Conservation (phyloP, 2,888 invertebrate species). For the Hemistola chrysoprasaria region DNA sequence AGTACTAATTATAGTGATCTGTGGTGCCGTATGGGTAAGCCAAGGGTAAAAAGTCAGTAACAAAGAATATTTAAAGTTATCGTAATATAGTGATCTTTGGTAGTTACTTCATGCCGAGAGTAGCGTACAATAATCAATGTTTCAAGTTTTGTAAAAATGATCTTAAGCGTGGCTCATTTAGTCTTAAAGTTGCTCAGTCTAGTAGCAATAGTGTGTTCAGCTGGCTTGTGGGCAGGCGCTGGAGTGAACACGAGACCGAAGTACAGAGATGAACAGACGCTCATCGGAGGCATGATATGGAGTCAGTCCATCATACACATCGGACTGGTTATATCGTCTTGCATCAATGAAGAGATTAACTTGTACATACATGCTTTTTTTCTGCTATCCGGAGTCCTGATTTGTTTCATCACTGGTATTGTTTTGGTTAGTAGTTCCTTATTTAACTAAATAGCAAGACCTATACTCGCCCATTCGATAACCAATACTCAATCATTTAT, state of each 20-base stretch:
- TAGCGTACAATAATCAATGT: too few species aligned
- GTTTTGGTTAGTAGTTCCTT: constrained; percentile 40
- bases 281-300: constrained; percentile 65
- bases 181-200: constrained; percentile 47
- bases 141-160: too few species aligned
- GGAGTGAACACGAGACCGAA: constrained; percentile 47
- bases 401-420: constrained; percentile 44
- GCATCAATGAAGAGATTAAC: constrained; percentile 42
- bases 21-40: too few species aligned
- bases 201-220: constrained; percentile 44
- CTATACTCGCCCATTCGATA: too few species aligned
- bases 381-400: constrained; percentile 39
- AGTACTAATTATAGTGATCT: too few species aligned
- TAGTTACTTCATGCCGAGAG: too few species aligned
- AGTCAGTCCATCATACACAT: constrained; percentile 60
- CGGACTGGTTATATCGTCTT: constrained; percentile 53
- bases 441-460: too few species aligned
- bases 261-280: constrained; percentile 56
- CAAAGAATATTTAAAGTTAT: too few species aligned
- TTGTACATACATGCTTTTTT: constrained; percentile 50
- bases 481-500: too few species aligned
- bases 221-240: constrained; percentile 53
- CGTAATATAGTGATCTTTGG: too few species aligned
- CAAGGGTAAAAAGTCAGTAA: too few species aligned
- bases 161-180: constrained; percentile 11